Evolutionary conservation across 2,797 vertebrate species (phyloP), one percentile per base, ranked within the genome.

Genomic region (Bradypus variegatus): DNA sequence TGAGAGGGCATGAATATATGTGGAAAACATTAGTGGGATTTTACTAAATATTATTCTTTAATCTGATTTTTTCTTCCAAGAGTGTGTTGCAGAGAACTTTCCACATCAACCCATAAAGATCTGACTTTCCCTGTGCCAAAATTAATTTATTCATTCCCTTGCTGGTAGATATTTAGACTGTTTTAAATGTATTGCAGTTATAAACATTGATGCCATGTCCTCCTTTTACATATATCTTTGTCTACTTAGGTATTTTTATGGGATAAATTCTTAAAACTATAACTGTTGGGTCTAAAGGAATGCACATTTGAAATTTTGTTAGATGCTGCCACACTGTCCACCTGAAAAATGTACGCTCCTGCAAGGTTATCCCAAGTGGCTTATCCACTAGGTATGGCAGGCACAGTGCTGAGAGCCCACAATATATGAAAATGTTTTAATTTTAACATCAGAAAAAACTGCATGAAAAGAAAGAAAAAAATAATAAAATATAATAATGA

Each of bases 371-470:
- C 29, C 50, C 58, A 58, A 18, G 16, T 38, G n/a, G 50, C 33
- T 69, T 36, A 41, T 19, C 27, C 21, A 13, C 29, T 31, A 25
- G 62, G 45, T 21, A 75, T 5, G 70, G 25, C 14, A 53, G 69
- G 67, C 9, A 27, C 5, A 12, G 31, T 50, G 64, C 29, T 2
- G 6, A 60, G 27, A 38, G 29, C 23, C 64, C 33, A 18, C 12
- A 14, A 48, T 36, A 7, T 76, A 53, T 83, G 50, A 83, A 91
- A 70, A 83, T 33, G 62, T 75, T 87, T 88, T 70, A 79, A 72
- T 65, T 87, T 86, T 70, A 78, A 78, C 53, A 92, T 92, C 36
- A 14, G 73, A 58, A 84, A 93, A 75, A 86, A 79, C 21, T 80
- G 8, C 81, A 70, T 86, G 55, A 58, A 58, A 58, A 58, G 50